phyloP scores from a whole-genome alignment of 2,113 vertebrate species.

The human region GRCh38 chrY:4291001-4291500 shows the following conservation, averaged over 20 bases:
- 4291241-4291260: not conserved
- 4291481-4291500: not conserved
- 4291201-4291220: not conserved
- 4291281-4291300: not conserved
- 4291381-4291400: not conserved
- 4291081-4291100: too few species aligned
- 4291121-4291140: too few species aligned
- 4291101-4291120: too few species aligned
- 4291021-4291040: too few species aligned
- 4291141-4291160: too few species aligned
- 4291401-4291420: not conserved
- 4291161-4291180: too few species aligned
- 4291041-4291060: too few species aligned
- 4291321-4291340: not conserved
- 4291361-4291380: not conserved
- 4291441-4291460: not conserved
- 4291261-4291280: not conserved
- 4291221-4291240: not conserved
- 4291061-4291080: too few species aligned
- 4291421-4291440: not conserved
- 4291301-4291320: not conserved
- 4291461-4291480: not conserved
- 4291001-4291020: too few species aligned
- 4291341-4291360: not conserved
- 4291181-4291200: too few species aligned